These are phyloP conservation scores for Tricholaema leucomelas DNA, from an alignment of 2,113 vertebrate species.

Conservation along the genomic window DNA sequence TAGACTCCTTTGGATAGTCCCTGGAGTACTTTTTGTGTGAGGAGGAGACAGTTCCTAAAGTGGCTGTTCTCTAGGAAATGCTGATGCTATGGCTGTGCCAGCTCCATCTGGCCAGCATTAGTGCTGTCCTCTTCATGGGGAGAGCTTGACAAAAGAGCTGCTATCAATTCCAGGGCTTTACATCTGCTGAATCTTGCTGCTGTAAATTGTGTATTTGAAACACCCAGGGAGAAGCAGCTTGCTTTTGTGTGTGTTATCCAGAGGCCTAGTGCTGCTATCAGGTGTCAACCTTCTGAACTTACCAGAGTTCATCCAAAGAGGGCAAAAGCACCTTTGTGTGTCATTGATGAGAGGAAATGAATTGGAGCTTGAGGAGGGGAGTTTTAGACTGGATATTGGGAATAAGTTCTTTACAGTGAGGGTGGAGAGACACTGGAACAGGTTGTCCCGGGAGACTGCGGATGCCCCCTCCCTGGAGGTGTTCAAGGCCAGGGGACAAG, in stretches of 20 bases:
- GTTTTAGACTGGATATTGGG: too few species aligned
- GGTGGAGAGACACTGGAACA: too few species aligned
- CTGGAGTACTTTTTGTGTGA: neutral
- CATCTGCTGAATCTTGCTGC: neutral
- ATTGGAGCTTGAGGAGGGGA: too few species aligned
- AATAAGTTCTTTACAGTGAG: too few species aligned
- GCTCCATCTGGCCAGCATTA: neutral
- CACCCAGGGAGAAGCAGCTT: neutral
- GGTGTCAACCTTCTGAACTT: neutral
- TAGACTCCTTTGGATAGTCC: neutral
- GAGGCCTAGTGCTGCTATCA: neutral
- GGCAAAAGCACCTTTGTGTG: too few species aligned
- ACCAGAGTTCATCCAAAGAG: too few species aligned
- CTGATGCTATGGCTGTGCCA: neutral
- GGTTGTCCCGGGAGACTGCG: too few species aligned
- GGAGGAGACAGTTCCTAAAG: neutral
- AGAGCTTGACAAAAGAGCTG: neutral
- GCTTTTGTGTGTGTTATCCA: neutral
- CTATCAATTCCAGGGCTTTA: neutral
- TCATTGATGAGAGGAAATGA: too few species aligned
- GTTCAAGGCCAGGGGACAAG: too few species aligned
- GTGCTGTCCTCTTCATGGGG: neutral
- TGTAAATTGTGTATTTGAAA: neutral
- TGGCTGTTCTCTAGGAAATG: neutral
- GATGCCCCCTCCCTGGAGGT: too few species aligned